Evolutionary conservation across 2,113 vertebrate genomes (phyloP).

Genomic region (Salvelinus fontinalis): DNA sequence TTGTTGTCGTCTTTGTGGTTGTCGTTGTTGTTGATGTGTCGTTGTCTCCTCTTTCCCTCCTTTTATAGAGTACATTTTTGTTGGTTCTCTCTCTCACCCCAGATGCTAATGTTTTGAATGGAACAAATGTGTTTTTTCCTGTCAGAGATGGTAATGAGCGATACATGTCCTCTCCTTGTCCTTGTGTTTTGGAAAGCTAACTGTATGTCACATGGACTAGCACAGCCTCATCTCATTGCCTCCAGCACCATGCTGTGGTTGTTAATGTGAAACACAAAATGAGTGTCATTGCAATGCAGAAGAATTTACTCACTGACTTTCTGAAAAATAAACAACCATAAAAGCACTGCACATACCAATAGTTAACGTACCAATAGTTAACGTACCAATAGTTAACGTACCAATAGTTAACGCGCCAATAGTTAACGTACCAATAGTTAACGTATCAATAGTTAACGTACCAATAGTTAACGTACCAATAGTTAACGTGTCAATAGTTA

Average conservation of each 20-base stretch:
- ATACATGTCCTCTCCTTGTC: constrained; percentile 41
- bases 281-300: not conserved
- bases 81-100: constrained; percentile 52
- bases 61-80: constrained; percentile 60
- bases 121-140: constrained; percentile 59
- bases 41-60: constrained; percentile 62
- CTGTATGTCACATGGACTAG: constrained; percentile 52
- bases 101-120: constrained; percentile 67
- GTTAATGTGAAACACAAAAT: not conserved
- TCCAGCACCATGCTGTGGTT: too few species aligned
- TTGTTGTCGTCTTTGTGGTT: constrained; percentile 72
- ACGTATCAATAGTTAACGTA: too few species aligned
- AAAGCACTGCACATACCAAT: not conserved
- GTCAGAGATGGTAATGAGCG: constrained; percentile 60
- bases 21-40: constrained; percentile 68
- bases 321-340: not conserved
- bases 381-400: too few species aligned
- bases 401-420: too few species aligned
- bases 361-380: too few species aligned
- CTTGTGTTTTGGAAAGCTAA: constrained; percentile 25
- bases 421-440: too few species aligned
- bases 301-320: not conserved
- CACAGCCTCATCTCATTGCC: not conserved
- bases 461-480: too few species aligned
- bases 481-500: too few species aligned